phyloP scores from a whole-genome alignment of 2,113 vertebrate species.

The Propithecus coquereli region DNA sequence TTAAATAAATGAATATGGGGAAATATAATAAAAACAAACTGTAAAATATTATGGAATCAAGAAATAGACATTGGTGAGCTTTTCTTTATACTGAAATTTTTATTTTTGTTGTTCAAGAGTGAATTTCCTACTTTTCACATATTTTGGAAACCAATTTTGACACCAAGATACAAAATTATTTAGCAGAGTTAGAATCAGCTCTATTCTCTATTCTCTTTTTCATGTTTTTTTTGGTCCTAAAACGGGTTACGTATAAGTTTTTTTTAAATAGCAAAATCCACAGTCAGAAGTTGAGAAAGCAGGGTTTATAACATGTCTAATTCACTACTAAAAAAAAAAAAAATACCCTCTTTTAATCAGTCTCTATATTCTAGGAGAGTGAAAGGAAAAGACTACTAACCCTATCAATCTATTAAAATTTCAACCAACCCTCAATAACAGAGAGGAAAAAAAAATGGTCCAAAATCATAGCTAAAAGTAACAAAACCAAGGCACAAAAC shows the following conservation, averaged over 20 bases:
- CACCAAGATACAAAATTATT: not conserved
- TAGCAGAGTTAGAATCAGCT: not conserved
- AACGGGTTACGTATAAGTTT: not conserved
- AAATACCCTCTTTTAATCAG: not conserved
- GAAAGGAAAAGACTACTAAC: not conserved
- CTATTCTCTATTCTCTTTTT: slow-evolving; percentile 10
- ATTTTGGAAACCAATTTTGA: slow-evolving; percentile 14
- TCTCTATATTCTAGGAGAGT: not conserved
- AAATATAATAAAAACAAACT: slow-evolving; percentile 32
- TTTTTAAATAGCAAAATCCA: not conserved
- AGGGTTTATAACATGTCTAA: slow-evolving; percentile 12
- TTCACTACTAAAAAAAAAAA: not conserved
- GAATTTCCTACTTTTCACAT: slow-evolving; percentile 14
- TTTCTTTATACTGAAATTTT: not conserved
- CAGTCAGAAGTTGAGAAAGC: not conserved
- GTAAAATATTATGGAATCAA: not conserved
- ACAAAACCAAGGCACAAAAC: slow-evolving; percentile 37
- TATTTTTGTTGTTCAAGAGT: not conserved
- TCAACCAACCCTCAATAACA: not conserved
- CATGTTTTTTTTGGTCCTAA: not conserved
- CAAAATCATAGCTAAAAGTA: slow-evolving; percentile 4
- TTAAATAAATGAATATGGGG: slow-evolving; percentile 15
- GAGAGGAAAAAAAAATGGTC: not conserved
- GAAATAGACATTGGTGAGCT: slow-evolving; percentile 5
- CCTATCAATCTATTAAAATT: not conserved